These are phyloP conservation scores for Halictus ligatus DNA, from an alignment of 2,888 invertebrate species.

Conservation along the genomic window DNA sequence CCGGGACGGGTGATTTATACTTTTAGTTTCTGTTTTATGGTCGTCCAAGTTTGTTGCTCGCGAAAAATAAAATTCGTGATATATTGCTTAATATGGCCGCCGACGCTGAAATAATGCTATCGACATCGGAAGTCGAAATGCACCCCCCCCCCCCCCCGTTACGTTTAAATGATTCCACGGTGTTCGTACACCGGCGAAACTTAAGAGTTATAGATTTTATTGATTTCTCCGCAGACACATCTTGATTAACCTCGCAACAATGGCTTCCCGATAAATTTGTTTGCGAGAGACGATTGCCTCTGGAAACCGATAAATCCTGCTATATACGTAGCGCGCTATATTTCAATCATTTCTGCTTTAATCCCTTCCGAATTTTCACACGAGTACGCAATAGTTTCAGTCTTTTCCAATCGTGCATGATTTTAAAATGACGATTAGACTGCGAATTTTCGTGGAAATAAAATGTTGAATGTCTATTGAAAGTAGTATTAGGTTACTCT, in stretches of 20 bases:
- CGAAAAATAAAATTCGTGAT: slow-evolving; percentile 68
- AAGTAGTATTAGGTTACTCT: no score
- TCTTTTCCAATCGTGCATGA: not conserved
- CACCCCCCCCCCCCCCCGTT: slow-evolving; percentile 13
- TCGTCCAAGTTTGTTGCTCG: slow-evolving; percentile 69
- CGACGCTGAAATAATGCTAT: slow-evolving; percentile 45
- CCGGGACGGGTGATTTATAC: slow-evolving; percentile 64
- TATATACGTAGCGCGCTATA: not conserved
- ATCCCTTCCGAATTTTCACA: not conserved
- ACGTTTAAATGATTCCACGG: slow-evolving; percentile 39
- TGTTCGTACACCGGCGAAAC: slow-evolving; percentile 16
- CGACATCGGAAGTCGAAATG: slow-evolving; percentile 36
- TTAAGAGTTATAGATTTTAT: not conserved
- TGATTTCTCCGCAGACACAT: not conserved
- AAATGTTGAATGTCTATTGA: no score
- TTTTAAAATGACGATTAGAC: no score
- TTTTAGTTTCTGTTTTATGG: slow-evolving; percentile 69
- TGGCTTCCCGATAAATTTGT: slow-evolving; percentile 3
- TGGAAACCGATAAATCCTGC: not conserved
- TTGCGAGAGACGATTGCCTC: not conserved
- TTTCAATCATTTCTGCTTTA: not conserved
- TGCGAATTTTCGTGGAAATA: no score
- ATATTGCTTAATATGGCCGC: slow-evolving; percentile 65
- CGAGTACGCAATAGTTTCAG: not conserved
- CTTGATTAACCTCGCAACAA: slow-evolving; percentile 11